Percentiles rank a stretch among this genome's conserved stretches.
phyloP scores from a whole-genome alignment of 2,797 vertebrate genomes.

The Epinephelus malabaricus region DNA sequence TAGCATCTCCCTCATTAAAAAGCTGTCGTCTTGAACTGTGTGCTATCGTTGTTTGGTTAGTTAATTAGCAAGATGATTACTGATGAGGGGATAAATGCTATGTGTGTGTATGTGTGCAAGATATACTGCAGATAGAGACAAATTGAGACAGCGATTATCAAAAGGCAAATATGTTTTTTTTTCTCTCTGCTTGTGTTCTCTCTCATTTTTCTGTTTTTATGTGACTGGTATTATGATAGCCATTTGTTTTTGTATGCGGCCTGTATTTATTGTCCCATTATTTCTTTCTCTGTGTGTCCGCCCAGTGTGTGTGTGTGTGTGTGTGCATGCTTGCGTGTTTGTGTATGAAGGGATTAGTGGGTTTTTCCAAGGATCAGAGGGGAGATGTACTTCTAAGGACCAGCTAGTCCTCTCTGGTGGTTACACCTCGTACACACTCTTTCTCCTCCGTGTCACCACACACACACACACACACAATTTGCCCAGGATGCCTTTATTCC shows the following conservation, averaged over 20 bases:
- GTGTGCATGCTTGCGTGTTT: neutral
- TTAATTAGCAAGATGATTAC: conserved; percentile 72
- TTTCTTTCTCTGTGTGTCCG: neutral
- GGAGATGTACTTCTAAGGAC: conserved; percentile 69
- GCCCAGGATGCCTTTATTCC: conserved; percentile 56
- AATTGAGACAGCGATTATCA: conserved; percentile 31
- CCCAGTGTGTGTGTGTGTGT: neutral
- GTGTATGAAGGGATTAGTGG: conserved; percentile 60
- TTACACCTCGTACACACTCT: conserved; percentile 27
- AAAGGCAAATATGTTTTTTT: conserved; percentile 32
- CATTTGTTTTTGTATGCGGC: conserved; percentile 17
- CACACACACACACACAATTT: conserved; percentile 29
- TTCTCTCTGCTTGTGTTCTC: conserved; percentile 3
- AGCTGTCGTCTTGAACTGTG: conserved; percentile 66
- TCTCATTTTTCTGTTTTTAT: conserved; percentile 14
- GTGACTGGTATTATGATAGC: conserved; percentile 5
- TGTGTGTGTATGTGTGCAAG: conserved; percentile 20
- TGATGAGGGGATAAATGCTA: conserved; percentile 57
- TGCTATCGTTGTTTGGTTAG: conserved; percentile 62
- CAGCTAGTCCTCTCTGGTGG: conserved; percentile 56
- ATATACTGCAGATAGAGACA: conserved; percentile 2
- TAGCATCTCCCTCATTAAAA: conserved; percentile 67
- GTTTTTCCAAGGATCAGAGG: conserved; percentile 71
- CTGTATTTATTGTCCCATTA: conserved; percentile 32
- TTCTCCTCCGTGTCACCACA: neutral